A percentile compares a stretch with the other conserved stretches of the same genome.
phyloP scores from a whole-genome alignment of 2,888 invertebrate genomes.

The Hetaerina titia region DNA sequence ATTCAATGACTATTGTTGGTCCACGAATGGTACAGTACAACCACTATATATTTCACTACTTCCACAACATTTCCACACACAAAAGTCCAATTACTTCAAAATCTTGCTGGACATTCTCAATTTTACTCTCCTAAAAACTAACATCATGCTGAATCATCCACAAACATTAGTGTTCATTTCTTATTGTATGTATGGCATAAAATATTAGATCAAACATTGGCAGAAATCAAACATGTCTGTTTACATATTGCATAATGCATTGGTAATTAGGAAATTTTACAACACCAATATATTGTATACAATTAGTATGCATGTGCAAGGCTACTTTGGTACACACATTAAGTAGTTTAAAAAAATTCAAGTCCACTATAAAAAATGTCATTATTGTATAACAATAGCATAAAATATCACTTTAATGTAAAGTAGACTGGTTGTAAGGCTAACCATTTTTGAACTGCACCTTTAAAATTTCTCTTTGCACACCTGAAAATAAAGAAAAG shows the following conservation, averaged over 20 bases:
- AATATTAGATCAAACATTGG: background rate
- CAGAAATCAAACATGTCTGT: background rate
- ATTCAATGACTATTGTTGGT: too few species aligned
- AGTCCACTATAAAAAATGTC: background rate
- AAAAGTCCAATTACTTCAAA: too few species aligned
- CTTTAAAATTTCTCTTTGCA: constrained; percentile 81
- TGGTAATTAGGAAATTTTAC: background rate
- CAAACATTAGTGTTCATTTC: too few species aligned
- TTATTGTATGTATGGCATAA: background rate
- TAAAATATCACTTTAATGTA: background rate
- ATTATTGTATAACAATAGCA: constrained; percentile 7
- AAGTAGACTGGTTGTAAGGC: background rate
- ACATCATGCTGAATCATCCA: too few species aligned
- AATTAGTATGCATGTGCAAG: background rate
- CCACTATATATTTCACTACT: too few species aligned
- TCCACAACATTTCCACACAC: too few species aligned
- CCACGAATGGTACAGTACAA: too few species aligned
- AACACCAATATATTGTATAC: background rate
- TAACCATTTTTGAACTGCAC: constrained; percentile 68
- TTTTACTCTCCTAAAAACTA: too few species aligned
- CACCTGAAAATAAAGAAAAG: constrained; percentile 72
- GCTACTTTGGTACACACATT: background rate
- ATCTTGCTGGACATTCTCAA: too few species aligned
- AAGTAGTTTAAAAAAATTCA: background rate
- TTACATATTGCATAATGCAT: background rate